A percentile compares a stretch with the other conserved stretches of the same genome.
These are phyloP conservation scores for Podargus strigoides DNA, from an alignment of 2,797 vertebrate genomes.

Conservation along the genomic window DNA sequence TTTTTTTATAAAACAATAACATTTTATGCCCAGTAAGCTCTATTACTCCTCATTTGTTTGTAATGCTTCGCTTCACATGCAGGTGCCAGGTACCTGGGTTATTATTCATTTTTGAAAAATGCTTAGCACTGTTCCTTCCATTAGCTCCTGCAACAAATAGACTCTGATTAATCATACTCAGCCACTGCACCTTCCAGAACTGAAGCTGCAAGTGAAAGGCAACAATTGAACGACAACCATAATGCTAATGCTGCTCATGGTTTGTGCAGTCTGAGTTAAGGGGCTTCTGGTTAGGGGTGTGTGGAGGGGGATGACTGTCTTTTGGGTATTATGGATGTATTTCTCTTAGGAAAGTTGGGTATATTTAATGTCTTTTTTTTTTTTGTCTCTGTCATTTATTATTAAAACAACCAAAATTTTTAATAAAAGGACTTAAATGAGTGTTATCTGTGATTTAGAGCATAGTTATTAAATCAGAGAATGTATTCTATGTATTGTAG, in stretches of 20 bases:
- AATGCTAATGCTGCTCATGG: neutral
- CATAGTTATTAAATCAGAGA: neutral
- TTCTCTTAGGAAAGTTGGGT: neutral
- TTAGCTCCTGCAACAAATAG: constrained; percentile 21
- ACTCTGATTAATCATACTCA: constrained; percentile 53
- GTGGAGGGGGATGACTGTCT: neutral
- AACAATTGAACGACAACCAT: neutral
- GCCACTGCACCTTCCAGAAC: neutral
- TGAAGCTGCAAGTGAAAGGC: neutral
- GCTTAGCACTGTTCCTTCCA: constrained; percentile 50
- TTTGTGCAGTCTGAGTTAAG: neutral
- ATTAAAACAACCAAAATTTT: neutral
- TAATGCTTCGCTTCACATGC: constrained; percentile 58
- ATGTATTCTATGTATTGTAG: neutral
- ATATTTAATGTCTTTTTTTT: neutral
- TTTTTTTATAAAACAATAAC: constrained; percentile 44
- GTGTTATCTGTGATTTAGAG: neutral
- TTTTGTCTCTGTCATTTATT: neutral
- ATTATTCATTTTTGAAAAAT: constrained; percentile 65
- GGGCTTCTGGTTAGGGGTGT: neutral
- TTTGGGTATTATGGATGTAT: neutral
- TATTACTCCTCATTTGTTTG: constrained; percentile 65
- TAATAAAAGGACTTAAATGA: neutral
- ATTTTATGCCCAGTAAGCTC: constrained; percentile 55
- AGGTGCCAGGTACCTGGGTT: constrained; percentile 46